Base-by-base conservation (phyloP, 1,140 invertebrate genomes). In the Fopius arisanus region DNA sequence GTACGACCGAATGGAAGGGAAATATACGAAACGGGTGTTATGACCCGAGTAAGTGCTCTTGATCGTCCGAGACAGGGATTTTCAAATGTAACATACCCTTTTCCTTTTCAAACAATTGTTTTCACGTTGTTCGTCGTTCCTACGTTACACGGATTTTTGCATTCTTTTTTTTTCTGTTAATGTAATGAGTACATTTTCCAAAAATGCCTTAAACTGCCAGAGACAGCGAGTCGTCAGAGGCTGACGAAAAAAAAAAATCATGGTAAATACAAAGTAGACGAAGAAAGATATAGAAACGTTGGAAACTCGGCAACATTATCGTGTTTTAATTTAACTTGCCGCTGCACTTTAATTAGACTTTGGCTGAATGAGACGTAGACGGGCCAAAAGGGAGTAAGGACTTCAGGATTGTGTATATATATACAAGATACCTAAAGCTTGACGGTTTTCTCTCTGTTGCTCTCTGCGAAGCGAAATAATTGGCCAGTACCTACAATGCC, bases 1-100 rank as follows among this genome's bases (percentile, higher is more conserved):
- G 80, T 81, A 82, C 83, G 73, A 76, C 43, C 77, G 81, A 83
- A 81, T 83, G 75, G 77, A 76, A 74, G 83, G 80, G 80, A 81
- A 73, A 83, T 77, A 78, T 72, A 79, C 16, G 43, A 21, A 78
- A 79, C 80, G 76, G 77, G 80, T 84, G 84, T 86, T 87, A 87
- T 86, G 84, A 82, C 78, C 82, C 84, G 83, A 81, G 81, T 87
- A 86, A 87, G 84, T 86, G 82, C 82, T 87, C 82, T 78, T 77
- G 82, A 85, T 80, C 80, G 78, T 77, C 73, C 79, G 67, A 65
- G 54, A 70, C 14, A 66, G 23, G 31, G 63, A 48, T 59, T 59
- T 59, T 59, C 23, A 26, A 21, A 59, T 19, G 23, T 26, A 59
- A 26, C 54, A 59, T 28, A 59, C 23, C 9, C 26, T 59, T 59